phyloP scores from a whole-genome alignment of 1,140 invertebrate species.

The Orius laevigatus region DNA sequence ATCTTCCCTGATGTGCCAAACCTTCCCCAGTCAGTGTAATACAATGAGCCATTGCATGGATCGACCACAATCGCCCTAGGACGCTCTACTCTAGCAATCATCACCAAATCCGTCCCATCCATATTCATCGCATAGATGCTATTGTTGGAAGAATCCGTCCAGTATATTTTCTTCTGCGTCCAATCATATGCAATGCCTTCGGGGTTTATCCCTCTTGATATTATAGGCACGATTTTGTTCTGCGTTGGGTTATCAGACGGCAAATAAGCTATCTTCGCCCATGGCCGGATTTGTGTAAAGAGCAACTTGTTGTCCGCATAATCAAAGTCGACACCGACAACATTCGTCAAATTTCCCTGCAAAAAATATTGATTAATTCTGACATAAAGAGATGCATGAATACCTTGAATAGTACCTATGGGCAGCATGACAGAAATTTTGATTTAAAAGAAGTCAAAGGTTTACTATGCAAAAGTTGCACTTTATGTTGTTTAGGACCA shows the following conservation, averaged over 20 bases:
- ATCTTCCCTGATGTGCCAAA: constrained; percentile 89
- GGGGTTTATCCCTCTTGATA: constrained; percentile 72
- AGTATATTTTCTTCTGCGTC: constrained; percentile 93
- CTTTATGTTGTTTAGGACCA: no score
- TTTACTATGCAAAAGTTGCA: no score
- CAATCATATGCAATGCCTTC: constrained; percentile 95
- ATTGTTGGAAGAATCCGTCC: constrained; percentile 89
- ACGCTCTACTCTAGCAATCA: constrained; percentile 82
- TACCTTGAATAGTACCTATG: no score
- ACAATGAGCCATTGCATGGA: constrained; percentile 86
- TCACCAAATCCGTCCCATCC: constrained; percentile 73
- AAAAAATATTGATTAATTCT: constrained; percentile 10
- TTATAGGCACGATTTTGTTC: constrained; percentile 48
- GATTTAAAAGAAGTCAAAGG: no score
- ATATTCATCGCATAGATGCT: constrained; percentile 92
- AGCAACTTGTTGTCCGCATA: constrained; percentile 71
- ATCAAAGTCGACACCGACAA: constrained; percentile 93
- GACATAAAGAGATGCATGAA: no score
- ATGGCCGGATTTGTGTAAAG: constrained; percentile 82
- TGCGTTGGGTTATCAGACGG: constrained; percentile 45
- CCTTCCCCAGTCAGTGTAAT: constrained; percentile 86
- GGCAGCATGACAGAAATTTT: no score
- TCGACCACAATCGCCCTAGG: constrained; percentile 91
- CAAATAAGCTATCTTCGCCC: constrained; percentile 71
- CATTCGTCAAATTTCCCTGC: constrained; percentile 77